Evolutionary conservation across 2,888 invertebrate genomes (phyloP).

Genomic region (Drosophila greeni): DNA sequence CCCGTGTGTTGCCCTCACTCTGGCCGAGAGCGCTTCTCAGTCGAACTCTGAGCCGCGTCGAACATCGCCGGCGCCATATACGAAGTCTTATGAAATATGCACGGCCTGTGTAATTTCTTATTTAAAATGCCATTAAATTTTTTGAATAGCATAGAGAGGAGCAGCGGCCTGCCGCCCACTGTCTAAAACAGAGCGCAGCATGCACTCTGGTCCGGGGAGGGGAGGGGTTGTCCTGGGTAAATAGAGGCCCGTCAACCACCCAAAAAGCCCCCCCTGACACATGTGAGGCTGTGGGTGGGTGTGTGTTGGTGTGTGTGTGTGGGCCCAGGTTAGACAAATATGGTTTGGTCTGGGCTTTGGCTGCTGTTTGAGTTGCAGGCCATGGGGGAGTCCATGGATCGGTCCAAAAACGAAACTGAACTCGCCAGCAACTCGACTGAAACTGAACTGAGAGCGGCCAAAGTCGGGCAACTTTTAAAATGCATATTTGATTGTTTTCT

Average conservation of each 20-base stretch:
- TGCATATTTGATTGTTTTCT: slow-evolving; percentile 70
- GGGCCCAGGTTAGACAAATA: slow-evolving; percentile 72
- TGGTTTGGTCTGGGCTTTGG: slow-evolving; percentile 60
- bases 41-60: slow-evolving; percentile 68
- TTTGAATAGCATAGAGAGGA: slow-evolving; percentile 75
- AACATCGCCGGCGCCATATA: slow-evolving; percentile 62
- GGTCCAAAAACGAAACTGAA: slow-evolving; percentile 25
- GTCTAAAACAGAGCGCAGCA: slow-evolving; percentile 71
- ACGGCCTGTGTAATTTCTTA: slow-evolving; percentile 78
- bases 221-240: slow-evolving; percentile 49
- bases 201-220: slow-evolving; percentile 54
- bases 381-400: slow-evolving; percentile 61
- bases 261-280: neutral
- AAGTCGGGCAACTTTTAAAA: slow-evolving; percentile 66
- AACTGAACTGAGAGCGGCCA: slow-evolving; percentile 24
- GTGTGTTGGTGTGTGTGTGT: slow-evolving; percentile 41
- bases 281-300: slow-evolving; percentile 8
- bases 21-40: slow-evolving; percentile 22
- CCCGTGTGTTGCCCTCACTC: neutral
- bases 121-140: slow-evolving; percentile 79
- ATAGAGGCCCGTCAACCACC: slow-evolving; percentile 50
- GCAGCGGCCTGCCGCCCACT: slow-evolving; percentile 21
- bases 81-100: slow-evolving; percentile 78
- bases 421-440: slow-evolving; percentile 8
- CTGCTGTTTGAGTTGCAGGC: slow-evolving; percentile 67